Percentiles rank a stretch among this genome's conserved stretches.
These are phyloP conservation scores for Acipenser oxyrinchus DNA, from an alignment of 2,797 vertebrate genomes.

Conservation along the genomic window DNA sequence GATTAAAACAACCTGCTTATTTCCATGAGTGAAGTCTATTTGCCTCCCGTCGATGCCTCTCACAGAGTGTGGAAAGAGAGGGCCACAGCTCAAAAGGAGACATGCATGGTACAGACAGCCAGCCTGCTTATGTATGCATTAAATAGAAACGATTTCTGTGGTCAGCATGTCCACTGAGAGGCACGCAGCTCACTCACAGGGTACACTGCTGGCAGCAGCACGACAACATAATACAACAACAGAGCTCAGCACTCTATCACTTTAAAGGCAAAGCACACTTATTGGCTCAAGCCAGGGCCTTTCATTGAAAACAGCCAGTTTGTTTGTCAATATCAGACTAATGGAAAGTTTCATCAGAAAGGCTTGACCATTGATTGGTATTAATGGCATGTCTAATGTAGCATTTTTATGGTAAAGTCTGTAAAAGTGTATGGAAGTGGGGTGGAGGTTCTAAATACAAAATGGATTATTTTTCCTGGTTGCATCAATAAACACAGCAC, in stretches of 20 bases:
- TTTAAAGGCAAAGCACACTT: too few species aligned
- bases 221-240: constrained; percentile 28
- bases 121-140: constrained; percentile 46
- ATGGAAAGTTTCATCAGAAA: too few species aligned
- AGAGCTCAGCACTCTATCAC: constrained; percentile 21
- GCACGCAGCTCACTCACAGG: constrained; percentile 21
- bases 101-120: constrained; percentile 26
- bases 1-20: constrained; percentile 16
- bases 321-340: too few species aligned
- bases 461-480: too few species aligned
- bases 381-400: too few species aligned
- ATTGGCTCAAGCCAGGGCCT: too few species aligned
- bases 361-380: too few species aligned
- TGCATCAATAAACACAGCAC: too few species aligned
- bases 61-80: constrained; percentile 5
- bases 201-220: constrained; percentile 13
- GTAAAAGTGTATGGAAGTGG: too few species aligned
- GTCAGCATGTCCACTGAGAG: constrained; percentile 31
- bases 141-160: constrained; percentile 43
- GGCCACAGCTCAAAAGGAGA: constrained; percentile 4
- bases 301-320: too few species aligned
- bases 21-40: constrained; percentile 8
- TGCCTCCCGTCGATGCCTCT: constrained; percentile 22
- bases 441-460: too few species aligned
- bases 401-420: too few species aligned